Evolutionary conservation across 2,888 invertebrate genomes (phyloP), one percentile per base, ranked within the genome.

Genomic region (Hyposoter dolosus): DNA sequence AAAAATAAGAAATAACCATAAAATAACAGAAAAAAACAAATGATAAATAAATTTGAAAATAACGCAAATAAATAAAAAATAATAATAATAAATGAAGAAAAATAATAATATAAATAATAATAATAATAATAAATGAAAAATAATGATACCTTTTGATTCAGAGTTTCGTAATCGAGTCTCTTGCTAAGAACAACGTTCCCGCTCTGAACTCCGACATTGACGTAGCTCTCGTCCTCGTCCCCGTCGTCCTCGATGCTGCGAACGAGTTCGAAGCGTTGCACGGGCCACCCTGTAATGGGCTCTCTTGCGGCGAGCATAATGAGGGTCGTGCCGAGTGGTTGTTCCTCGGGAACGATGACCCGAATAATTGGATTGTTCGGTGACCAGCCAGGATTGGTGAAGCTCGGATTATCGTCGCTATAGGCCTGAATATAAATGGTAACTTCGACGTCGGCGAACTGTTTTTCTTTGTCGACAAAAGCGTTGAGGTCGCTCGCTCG

Each of bases 351-450:
- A 9, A 97, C 95, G 82, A 95, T 95, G 1, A 97, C 95, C 75
- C 96, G 95, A 45, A 98, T 96, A 0, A 96, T 94, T 0, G 97
- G 96, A 88, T 96, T 96, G 0, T 96, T 95, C 43, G 96, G 96
- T 0, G 96, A 96, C 97, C 98, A 97, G 1, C 96, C 96, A 0
- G 96, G 92, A 88, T 97, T 96, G 1, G 96, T 96, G 88, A 98
- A 97, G 45, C 97, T 95, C 0, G 98, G 97, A 93, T 97, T 97
- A 90, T 96, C 96, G 89, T 97, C 97, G 87, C 96, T 96, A 91
- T 96, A 97, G 0, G 97, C 97, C 92, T 97, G 97, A 43, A 98
- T 96, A 91, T 97, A 97, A 60, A 97, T 95, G 0, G 97, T 97
- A 7, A 97, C 96, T 90, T 97, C 97, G 0, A 96, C 96, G 76